Evolutionary conservation across 1,140 invertebrate genomes (phyloP), one percentile per base, ranked within the genome.

Genomic region (Cotesia typhae): DNA sequence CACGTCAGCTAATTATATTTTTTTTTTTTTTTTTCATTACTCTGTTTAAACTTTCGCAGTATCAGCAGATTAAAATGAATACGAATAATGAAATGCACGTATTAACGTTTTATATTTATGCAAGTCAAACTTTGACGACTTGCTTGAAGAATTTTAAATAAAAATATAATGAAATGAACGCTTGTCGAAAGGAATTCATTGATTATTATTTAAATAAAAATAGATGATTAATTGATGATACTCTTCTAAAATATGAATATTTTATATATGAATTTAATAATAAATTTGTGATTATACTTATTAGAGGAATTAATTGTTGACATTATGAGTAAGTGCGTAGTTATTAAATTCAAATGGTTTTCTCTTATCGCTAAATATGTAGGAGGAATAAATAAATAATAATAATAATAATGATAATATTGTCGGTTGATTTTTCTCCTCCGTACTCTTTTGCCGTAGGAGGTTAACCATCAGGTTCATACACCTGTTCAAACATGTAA

Each of bases 401-500:
- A 47, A 47, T 47, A 47, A 7, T 47, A 7, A 47, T 47, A 47
- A 47, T 47, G 9, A 47, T 47, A 59, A 59, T 28, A 20, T 35
- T 59, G 57, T 20, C 57, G 57, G 17, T 59, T 59, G 17, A 20
- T 59, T 28, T 59, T 17, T 59, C 6, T 20, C 20, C 17, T 55
- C n/a, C n/a, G 53, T 9, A 59, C 14, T 7, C 57, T 28, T 59
- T 59, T 59, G 57, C 57, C 14, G 38, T 65, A 41, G 63, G 36
- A 65, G 63, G 63, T 51, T 65, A 41, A 47, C 41, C 14, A 47
- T 3, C 17, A 59, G 20, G 63, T 65, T 52, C 17, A 51, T 28
- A 20, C 63, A 65, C 63, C 63, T 65, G 63, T 65, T 65, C 7
- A 65, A 65, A 65, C 63, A 65, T 47, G 6, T 28, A 20, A 20